Evolutionary conservation across 2,113 vertebrate genomes (phyloP).

Genomic region (Lampris megalopsis): DNA sequence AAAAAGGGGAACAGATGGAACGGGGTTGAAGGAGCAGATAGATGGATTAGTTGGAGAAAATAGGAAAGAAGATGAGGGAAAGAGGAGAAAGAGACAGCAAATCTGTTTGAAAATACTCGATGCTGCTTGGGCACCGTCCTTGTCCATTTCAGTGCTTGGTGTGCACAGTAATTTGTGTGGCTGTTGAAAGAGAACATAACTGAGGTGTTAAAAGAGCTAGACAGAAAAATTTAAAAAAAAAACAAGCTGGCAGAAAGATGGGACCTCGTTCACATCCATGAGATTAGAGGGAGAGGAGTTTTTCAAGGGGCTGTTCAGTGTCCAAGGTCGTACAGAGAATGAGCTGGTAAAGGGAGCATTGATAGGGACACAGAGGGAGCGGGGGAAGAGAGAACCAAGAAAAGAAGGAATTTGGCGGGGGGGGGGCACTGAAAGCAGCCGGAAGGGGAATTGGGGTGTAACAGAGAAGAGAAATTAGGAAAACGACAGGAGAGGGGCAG

Average conservation of each 20-base stretch:
- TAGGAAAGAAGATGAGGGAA: not conserved
- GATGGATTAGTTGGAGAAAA: not conserved
- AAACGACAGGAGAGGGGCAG: not conserved
- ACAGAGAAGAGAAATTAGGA: not conserved
- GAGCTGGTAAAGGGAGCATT: slow-evolving; percentile 12
- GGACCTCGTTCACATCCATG: slow-evolving; percentile 6
- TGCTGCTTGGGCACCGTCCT: not conserved
- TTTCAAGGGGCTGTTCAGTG: slow-evolving; percentile 9
- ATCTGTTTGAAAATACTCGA: not conserved
- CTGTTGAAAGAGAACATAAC: slow-evolving; percentile 25
- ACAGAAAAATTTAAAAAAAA: not conserved
- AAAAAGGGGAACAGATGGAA: slow-evolving; percentile 13
- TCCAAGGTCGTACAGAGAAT: slow-evolving; percentile 52
- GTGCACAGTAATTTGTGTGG: not conserved
- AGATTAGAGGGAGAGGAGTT: slow-evolving; percentile 3
- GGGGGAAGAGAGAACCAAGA: not conserved
- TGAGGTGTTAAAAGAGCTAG: not conserved
- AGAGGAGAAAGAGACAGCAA: not conserved
- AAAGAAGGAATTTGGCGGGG: slow-evolving; percentile 1
- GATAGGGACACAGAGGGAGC: slow-evolving; percentile 18
- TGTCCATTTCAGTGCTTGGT: not conserved
- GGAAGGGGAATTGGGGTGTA: not conserved
- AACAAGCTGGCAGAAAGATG: not conserved
- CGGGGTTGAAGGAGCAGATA: not conserved
- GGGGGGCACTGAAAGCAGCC: not conserved